Base-by-base conservation (phyloP, 2,888 invertebrate genomes). In the Galeruca laticollis region DNA sequence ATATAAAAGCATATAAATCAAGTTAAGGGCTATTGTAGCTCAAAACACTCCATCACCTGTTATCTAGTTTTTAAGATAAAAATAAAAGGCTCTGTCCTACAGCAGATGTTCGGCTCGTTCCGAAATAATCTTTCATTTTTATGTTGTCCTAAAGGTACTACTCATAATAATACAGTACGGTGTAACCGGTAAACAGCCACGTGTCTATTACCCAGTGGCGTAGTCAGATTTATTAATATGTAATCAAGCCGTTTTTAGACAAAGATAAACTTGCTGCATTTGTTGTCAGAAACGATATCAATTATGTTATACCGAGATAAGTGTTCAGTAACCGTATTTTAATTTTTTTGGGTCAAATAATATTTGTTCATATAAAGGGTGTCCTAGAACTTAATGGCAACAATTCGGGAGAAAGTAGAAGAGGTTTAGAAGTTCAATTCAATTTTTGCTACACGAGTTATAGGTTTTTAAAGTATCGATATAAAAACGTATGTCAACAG, bases 1-100 rank as follows among this genome's bases (percentile, higher is more conserved):
- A 47, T 10, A 18, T 47, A 18, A 47, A 47, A 47, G 15, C 10
- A 9, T 8, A 9, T 47, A 47, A 47, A 47, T 47, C 47, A 47
- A 47, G 15, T 47, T 47, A 15, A 15, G 18, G 47, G 18, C 47
- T 18, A 18, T 47, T 18, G 47, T 18, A 47, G 13, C 10, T 13
- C 26, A 13, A 57, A 15, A 31, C 35, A 35, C 35, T 18, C 56
- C 35, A 35, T 57, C 56, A 57, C 56, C 56, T 57, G 56, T 57
- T 57, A 33, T 57, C 56, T 35, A 37, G 10, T 47, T 47, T 47
- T 47, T 10, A 18, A 47, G 18, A n/a, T 33, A 15, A 57, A 57
- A 35, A 57, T 57, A 35, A 57, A 57, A 57, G 33, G 18, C 15
- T n/a, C 6, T 54, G 54, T 31, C 5, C n/a, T 54, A 15, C 20